Evolutionary conservation across 2,888 invertebrate species (phyloP), one percentile per base, ranked within the genome.

Genomic region (Dynastes tityus): DNA sequence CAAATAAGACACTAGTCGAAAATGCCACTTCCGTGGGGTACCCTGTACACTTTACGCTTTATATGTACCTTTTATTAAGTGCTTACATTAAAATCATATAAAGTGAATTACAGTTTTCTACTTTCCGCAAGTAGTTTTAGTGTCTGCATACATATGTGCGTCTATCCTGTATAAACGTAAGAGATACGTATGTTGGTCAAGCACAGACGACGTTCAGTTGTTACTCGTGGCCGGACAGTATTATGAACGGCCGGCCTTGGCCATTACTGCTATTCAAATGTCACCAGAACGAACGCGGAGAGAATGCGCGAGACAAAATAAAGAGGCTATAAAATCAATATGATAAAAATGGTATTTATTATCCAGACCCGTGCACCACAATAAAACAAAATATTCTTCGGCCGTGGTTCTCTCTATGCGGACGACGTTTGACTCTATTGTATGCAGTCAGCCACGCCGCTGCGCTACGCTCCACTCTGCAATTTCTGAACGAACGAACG

Each of bases 281-380:
- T 86, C 86, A 86, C 85, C 82, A 79, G 80, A 82, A 82, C 83
- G 81, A 82, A 83, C 82, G 81, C 80, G 79, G 78, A 61, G 81
- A 81, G 83, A 83, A 82, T 79, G 81, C 81, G 81, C 85, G 83
- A 84, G 85, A 86, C 85, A 85, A 86, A 86, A 87, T 87, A 85
- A 85, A 86, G 85, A 85, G 84, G 83, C 85, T 83, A 86, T 85
- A 86, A 85, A 86, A 85, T 85, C 86, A 83, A 86, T 85, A 85
- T 86, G 84, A 86, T 86, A 86, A 87, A 87, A 87, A 86, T 86
- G 81, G 80, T 85, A 86, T 86, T 87, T 86, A 86, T 85, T 86
- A 84, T 83, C 83, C 82, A 81, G 85, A 83, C 83, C 81, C 83
- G 80, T 82, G 84, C 85, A 82, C 83, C 81, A 84, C 83, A 84